A percentile compares a stretch with the other conserved stretches of the same genome.
These are phyloP conservation scores for Polydesmus complanatus DNA, from an alignment of 2,888 invertebrate species.

Conservation along the genomic window DNA sequence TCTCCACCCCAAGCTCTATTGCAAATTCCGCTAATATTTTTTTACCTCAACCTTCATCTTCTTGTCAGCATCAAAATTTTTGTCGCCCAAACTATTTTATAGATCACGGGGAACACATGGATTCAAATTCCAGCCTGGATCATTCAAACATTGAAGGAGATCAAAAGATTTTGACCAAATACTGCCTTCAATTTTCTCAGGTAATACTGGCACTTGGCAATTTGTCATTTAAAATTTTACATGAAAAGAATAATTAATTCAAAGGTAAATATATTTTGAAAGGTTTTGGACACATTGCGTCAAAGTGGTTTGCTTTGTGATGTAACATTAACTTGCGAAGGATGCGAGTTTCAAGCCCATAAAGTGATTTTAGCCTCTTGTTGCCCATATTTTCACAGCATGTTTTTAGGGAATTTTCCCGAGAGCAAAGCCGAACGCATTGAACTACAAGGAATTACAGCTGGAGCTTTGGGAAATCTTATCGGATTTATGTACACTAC, in stretches of 20 bases:
- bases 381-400: conserved; percentile 17
- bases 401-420: conserved; percentile 17
- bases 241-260: neutral
- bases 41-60: neutral
- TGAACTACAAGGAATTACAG: conserved; percentile 24
- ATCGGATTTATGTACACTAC: conserved; percentile 36
- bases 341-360: conserved; percentile 12
- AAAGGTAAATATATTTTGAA: neutral
- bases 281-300: conserved; percentile 13
- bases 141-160: neutral
- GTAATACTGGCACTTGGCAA: neutral
- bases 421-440: conserved; percentile 17
- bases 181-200: neutral
- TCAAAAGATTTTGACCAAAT: neutral
- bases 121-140: too few relatives aligned
- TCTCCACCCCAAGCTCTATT: neutral
- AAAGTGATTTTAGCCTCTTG: conserved; percentile 15
- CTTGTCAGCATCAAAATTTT: neutral
- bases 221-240: too few relatives aligned
- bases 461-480: conserved; percentile 30
- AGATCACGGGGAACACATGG: neutral
- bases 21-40: neutral
- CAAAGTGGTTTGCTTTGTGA: conserved; percentile 14
- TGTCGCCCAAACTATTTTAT: neutral
- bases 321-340: conserved; percentile 17